Evolutionary conservation across 2,888 invertebrate genomes (phyloP).

Genomic region (Acleris cristana): DNA sequence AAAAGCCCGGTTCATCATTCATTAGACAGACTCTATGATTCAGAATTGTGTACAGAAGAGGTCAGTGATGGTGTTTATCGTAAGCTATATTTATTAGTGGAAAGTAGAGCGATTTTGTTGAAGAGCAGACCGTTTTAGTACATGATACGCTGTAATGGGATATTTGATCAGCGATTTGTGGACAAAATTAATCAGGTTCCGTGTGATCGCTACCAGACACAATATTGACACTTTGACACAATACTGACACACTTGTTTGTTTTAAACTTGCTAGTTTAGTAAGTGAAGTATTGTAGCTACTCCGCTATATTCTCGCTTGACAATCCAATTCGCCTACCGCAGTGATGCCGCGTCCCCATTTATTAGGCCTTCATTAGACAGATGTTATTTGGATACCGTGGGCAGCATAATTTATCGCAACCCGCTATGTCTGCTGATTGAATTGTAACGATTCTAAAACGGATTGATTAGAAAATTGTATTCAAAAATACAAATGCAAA

Average conservation of each 20-base stretch:
- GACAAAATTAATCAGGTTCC: not conserved
- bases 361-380: constrained; percentile 39
- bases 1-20: too few species aligned
- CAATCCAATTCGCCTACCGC: not conserved
- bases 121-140: constrained; percentile 27
- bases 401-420: constrained; percentile 33
- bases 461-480: constrained; percentile 1
- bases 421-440: constrained; percentile 22
- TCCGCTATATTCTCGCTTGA: not conserved
- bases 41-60: not conserved
- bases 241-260: too few species aligned
- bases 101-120: constrained; percentile 24
- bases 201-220: too few species aligned
- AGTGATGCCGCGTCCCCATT: constrained; percentile 21
- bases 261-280: too few species aligned
- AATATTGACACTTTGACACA: too few species aligned
- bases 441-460: constrained; percentile 34
- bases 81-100: constrained; percentile 25
- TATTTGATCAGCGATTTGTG: constrained; percentile 24
- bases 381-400: constrained; percentile 39
- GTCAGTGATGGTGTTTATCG: constrained; percentile 19
- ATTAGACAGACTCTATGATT: too few species aligned
- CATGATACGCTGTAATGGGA: constrained; percentile 10
- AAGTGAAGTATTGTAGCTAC: too few species aligned
- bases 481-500: not conserved